Evolutionary conservation across 2,113 vertebrate genomes (phyloP).

Genomic region (Balaenoptera acutorostrata): DNA sequence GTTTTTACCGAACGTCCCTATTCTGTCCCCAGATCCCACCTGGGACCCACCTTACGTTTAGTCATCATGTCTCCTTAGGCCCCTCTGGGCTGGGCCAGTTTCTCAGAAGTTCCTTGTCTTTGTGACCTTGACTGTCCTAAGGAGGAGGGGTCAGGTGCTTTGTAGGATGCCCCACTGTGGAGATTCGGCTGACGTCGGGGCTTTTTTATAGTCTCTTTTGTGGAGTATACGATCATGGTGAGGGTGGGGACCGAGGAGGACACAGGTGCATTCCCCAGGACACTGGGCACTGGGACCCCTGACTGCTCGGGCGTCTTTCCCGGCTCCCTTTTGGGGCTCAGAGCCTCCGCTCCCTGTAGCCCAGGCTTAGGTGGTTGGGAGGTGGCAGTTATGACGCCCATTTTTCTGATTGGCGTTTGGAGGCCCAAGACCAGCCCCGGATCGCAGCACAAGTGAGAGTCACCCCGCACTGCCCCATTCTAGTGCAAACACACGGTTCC

Average conservation of each 20-base stretch:
- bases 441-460: neutral
- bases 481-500: accelerated
- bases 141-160: neutral
- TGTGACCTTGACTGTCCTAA: neutral
- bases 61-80: accelerated
- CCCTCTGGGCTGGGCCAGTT: neutral
- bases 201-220: neutral
- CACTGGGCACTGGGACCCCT: neutral
- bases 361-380: neutral
- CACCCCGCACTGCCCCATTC: accelerated
- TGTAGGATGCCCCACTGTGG: neutral
- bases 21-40: neutral
- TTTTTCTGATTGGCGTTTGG: neutral
- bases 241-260: neutral
- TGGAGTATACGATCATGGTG: neutral
- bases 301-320: neutral
- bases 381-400: accelerated
- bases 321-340: neutral
- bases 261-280: neutral
- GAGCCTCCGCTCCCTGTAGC: neutral
- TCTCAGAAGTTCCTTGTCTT: neutral
- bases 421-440: neutral
- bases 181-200: neutral
- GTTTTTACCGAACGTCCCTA: accelerated
- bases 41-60: neutral